Base-by-base conservation (phyloP, 2,113 vertebrate species). In the Sapayoa aenigma region DNA sequence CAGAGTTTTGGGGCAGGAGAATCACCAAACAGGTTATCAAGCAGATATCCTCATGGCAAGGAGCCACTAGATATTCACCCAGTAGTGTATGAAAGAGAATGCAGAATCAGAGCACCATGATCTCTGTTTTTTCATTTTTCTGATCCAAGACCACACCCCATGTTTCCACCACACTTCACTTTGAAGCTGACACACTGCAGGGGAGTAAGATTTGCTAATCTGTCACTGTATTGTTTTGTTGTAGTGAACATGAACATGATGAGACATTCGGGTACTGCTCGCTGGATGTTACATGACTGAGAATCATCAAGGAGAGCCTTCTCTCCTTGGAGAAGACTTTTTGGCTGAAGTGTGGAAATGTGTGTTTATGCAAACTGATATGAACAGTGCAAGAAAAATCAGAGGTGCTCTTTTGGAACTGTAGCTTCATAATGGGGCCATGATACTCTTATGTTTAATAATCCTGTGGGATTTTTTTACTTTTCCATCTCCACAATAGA, bases 401-500 rank as follows among this genome's bases (percentile, higher is more conserved):
- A 83, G 30, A 84, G 13, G 1, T 65, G 9, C 3, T 42, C 8
- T 78, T 92, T 28, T 28, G 50, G 67, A 84, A 58, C 6, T 49
- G 28, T 19, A 66, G 30, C 9, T 11, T 25, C 21, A 8, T 46
- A 49, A 66, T 2, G 3, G 3, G 14, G 28, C 49, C 33, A 18
- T 59, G 27, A 33, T 44, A 81, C 5, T 11, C 10, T 21, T 63
- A 46, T 16, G 6, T 28, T 47, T 11, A 42, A 21, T 27, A 69
- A 25, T 49, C 24, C 17, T 25, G 8, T 4, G 22, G 4, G 3
- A 0, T 28, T 17, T 65, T 74, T 28, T 44, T 14, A 59, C 4
- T 71, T 76, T 69, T 42, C 16, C 9, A 19, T n/a, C 41, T 66
- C 20, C 24, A 47, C 20, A 19, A 47, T 3, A 75, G 15, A 55